Evolutionary conservation across 2,797 vertebrate species (phyloP).

Genomic region (Macropodus opercularis): DNA sequence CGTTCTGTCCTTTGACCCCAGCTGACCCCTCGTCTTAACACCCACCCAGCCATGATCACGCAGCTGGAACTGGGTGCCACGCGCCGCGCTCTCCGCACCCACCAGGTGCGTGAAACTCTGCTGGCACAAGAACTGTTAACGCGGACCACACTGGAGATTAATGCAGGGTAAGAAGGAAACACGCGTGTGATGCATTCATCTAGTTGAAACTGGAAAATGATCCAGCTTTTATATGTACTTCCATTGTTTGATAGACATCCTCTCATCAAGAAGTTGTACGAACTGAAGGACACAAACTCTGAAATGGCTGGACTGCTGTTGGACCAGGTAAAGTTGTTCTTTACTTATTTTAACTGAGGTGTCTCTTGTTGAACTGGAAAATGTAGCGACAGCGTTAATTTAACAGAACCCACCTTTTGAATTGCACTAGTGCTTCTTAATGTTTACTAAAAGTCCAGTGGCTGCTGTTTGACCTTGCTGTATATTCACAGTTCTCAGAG

Average conservation of each 20-base stretch:
- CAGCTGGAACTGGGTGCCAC: conserved; percentile 98
- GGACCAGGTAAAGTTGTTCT: conserved; percentile 85
- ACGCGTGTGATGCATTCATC: neutral
- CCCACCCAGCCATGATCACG: conserved; percentile 97
- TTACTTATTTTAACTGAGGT: neutral
- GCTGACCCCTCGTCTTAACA: conserved; percentile 93
- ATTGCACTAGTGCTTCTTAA: no score
- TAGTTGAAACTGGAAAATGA: neutral
- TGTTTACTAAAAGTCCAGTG: no score
- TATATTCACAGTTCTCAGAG: no score
- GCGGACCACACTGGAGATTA: conserved; percentile 97
- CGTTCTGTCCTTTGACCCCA: conserved; percentile 44
- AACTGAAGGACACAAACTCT: conserved; percentile 84
- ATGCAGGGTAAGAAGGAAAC: conserved; percentile 83
- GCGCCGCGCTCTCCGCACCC: conserved; percentile 95
- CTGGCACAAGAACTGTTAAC: conserved; percentile 94
- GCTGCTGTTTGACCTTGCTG: no score
- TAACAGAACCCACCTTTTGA: no score
- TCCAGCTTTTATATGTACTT: neutral
- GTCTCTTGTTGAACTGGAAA: no score
- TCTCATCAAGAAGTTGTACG: conserved; percentile 90
- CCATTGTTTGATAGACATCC: conserved; percentile 79
- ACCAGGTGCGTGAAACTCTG: conserved; percentile 90
- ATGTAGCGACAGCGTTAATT: no score
- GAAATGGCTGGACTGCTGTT: conserved; percentile 90